A percentile compares a stretch with the other conserved stretches of the same genome.
Conservation (phyloP, 2,888 invertebrate species). For the Epinotia nisella region DNA sequence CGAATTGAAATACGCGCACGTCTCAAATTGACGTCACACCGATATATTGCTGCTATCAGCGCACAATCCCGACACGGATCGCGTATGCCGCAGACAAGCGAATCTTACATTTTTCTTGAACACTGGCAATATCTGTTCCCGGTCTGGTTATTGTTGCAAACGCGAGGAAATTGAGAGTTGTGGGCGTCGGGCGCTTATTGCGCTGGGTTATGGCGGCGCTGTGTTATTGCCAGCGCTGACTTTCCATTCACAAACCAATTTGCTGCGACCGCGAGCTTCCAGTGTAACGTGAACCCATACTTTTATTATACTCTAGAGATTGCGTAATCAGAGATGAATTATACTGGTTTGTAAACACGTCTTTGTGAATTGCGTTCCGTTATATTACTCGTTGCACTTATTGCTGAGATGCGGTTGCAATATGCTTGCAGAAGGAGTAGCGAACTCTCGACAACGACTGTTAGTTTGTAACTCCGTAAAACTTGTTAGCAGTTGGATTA, state of each 20-base stretch:
- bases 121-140: background rate
- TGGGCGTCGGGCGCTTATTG: slow-evolving; percentile 18
- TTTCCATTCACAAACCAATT: background rate
- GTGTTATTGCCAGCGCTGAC: background rate
- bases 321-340: background rate
- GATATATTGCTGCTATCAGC: background rate
- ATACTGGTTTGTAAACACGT: background rate
- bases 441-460: background rate
- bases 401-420: background rate
- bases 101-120: slow-evolving; percentile 17
- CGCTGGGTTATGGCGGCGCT: slow-evolving; percentile 2
- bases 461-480: slow-evolving; percentile 6
- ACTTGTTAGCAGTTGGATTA: background rate
- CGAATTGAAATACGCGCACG: too few species aligned
- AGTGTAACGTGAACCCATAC: background rate
- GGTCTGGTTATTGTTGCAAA: slow-evolving; percentile 20
- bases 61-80: background rate
- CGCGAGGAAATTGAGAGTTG: slow-evolving; percentile 23
- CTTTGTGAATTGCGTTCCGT: background rate
- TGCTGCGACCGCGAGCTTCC: background rate
- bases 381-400: background rate
- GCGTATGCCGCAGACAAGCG: background rate
- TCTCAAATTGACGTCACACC: background rate
- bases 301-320: too few species aligned
- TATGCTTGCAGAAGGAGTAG: background rate